Evolutionary conservation across 2,888 invertebrate species (phyloP), one percentile per base, ranked within the genome.

Genomic region (Meghimatium bilineatum): DNA sequence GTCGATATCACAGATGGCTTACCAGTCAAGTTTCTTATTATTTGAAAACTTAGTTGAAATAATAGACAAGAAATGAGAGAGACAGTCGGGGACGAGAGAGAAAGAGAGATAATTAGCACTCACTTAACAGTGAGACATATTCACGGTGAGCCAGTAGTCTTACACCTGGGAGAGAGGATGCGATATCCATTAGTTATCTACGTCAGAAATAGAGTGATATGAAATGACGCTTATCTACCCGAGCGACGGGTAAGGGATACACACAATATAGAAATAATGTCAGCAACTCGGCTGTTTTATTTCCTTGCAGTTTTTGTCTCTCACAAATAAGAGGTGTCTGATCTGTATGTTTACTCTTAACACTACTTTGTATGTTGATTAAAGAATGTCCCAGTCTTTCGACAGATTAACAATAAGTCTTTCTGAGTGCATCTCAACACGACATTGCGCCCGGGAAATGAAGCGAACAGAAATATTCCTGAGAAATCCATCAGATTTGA

Each of bases 21-120:
- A 44, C 44, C 52, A 1, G 52, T 29, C 23, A 71, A 79, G 80
- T 56, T 80, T 71, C 71, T 80, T 80, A 71, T 80, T 80, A 71
- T 80, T 71, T 80, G 69, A n/a, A 71, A 69, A 80, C 34, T 80
- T 71, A 80, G 52, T 80, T 80, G 80, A 71, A 80, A 80, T 80
- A 80, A 80, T 80, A 80, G 80, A 80, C 80, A 71, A 12, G 0
- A 38, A 81, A 44, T 63, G 26, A 23, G 38, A 38, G 72, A 44
- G 38, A 23, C 12, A 23, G 60, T 63, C 71, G 32, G 14, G 34
- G n/a, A n/a, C n/a, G n/a, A n/a, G n/a, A n/a, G n/a, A n/a, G 26
- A 52, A 34, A 38, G 63, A 14, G 20, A n/a, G 72, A 72, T 32
- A 63, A 81, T 81, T 81, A 81, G 81, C 74, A 60, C 63, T 81